phyloP scores from a whole-genome alignment of 2,113 vertebrate species.

The Hydropotes inermis region DNA sequence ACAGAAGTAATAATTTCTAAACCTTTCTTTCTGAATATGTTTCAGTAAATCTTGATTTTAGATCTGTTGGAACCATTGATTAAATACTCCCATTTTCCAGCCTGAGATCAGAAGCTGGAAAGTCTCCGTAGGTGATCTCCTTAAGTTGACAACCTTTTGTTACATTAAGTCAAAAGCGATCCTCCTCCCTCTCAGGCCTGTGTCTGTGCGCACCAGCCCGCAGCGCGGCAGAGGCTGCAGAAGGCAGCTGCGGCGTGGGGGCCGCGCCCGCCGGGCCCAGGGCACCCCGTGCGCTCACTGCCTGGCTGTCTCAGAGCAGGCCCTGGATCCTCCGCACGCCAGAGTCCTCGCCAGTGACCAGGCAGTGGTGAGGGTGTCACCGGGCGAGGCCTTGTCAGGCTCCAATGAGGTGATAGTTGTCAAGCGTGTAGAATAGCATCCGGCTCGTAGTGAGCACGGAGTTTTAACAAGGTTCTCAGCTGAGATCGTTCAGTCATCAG shows the following conservation, averaged over 20 bases:
- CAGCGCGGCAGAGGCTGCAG: neutral
- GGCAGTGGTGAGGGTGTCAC: neutral
- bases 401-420: neutral
- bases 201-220: neutral
- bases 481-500: neutral
- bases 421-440: neutral
- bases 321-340: neutral
- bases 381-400: neutral
- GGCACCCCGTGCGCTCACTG: neutral
- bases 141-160: neutral
- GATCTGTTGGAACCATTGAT: neutral
- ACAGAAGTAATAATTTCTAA: neutral
- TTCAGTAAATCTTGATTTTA: neutral
- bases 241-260: neutral
- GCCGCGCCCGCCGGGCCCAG: neutral
- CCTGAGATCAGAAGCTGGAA: neutral
- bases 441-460: accelerated
- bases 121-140: neutral
- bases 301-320: neutral
- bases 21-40: neutral
- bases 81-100: neutral
- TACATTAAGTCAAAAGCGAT: neutral
- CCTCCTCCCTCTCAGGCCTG: no score
- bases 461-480: neutral
- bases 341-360: neutral